phyloP scores from a whole-genome alignment of 2,113 vertebrate genomes.

The Xyrauchen texanus region DNA sequence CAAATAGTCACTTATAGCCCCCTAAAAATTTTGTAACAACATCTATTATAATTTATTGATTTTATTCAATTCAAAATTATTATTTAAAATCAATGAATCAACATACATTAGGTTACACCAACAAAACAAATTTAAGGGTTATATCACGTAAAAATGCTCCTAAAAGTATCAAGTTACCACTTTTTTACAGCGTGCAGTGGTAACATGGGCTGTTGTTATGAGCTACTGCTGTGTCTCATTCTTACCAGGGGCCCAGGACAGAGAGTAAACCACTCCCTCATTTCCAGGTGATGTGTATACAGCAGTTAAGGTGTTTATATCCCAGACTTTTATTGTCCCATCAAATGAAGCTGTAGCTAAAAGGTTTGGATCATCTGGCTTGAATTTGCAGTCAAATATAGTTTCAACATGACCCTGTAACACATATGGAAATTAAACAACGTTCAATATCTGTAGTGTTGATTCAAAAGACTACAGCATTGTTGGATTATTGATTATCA shows the following conservation, averaged over 20 bases:
- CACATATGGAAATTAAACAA: constrained; percentile 41
- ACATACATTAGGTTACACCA: no score
- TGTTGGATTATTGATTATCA: background rate
- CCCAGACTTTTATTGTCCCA: constrained; percentile 98
- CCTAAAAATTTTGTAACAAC: no score
- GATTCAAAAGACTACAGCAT: no score
- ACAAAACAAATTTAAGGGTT: no score
- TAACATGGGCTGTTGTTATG: background rate
- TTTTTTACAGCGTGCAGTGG: background rate
- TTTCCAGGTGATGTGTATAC: constrained; percentile 94
- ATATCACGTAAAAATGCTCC: no score
- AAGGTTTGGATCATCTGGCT: constrained; percentile 92
- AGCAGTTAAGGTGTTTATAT: constrained; percentile 91
- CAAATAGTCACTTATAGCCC: background rate
- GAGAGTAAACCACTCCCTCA: constrained; percentile 95
- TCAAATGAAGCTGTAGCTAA: constrained; percentile 97
- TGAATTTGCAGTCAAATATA: constrained; percentile 99
- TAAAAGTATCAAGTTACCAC: no score
- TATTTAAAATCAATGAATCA: no score
- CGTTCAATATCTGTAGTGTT: no score
- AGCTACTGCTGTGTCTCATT: background rate
- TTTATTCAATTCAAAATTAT: no score
- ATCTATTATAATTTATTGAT: no score
- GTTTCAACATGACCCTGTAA: constrained; percentile 95
- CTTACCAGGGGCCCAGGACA: constrained; percentile 97